Base-by-base conservation (phyloP, 2,888 invertebrate species). In the Lasiommata megera region DNA sequence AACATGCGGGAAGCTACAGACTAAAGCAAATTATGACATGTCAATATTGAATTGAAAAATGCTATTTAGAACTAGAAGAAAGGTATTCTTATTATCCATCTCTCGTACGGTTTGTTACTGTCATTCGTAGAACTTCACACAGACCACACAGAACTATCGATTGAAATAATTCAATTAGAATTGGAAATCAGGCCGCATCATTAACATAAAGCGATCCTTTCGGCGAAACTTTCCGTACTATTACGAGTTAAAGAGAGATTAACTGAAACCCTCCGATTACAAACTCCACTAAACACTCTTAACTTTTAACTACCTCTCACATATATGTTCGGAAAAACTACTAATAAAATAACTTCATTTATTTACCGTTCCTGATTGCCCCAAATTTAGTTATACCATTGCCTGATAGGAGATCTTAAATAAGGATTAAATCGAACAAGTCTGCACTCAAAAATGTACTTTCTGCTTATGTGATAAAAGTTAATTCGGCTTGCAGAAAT, bases 311-410 rank as follows among this genome's bases (percentile, higher is more conserved):
- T 46, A 29, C 44, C 46, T 6, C 31, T 46, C 31, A 29, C 8
- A 44, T 9, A 29, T 23, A 23, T 23, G 23, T 1, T 12, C 31
- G 18, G 43, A 43, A 46, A 46, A 46, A 46, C 46, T 11, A 46
- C 46, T 46, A 46, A 16, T 46, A 46, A 46, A 46, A 46, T 46
- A 46, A 46, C 46, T 46, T 46, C 46, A 46, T 16, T 29, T 46
- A 46, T 46, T 46, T 46, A 46, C 46, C 31, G 46, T 31, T 14
- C 14, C 16, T 46, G 46, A 46, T 46, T 46, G 46, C 46, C 46
- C 29, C 29, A 31, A 46, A 46, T 46, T 46, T 46, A 46, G 46
- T 46, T 46, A 46, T 16, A 31, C 29, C 16, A 28, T n/a, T 28
- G 18, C 12, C 23, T 12, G 28, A 43, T 28, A 23, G 12, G 1